Base-by-base conservation (phyloP, 2,113 vertebrate species). In the Neogale vison region DNA sequence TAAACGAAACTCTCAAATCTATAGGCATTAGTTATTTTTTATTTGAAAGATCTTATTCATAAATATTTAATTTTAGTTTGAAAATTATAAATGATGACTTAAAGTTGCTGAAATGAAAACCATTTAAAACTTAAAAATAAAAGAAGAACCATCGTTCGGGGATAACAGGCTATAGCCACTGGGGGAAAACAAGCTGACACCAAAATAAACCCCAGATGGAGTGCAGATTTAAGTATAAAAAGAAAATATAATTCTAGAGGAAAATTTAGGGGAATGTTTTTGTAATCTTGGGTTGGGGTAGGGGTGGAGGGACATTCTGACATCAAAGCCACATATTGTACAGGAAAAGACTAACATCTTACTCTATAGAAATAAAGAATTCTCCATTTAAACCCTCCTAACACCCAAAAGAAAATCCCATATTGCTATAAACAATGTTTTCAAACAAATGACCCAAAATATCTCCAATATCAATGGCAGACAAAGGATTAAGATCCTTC, bases 31-130 rank as follows among this genome's bases (percentile, higher is more conserved):
- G 59, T 47, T 89, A 67, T 52, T 97, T 89, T 97, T 95, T 90
- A 92, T 61, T 92, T 65, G 90, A 96, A 88, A 81, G 81, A 87
- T 80, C 59, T 36, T 90, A 95, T 85, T 88, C 77, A 93, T 80
- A 87, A 95, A 39, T 84, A 87, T 77, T 31, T 79, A 92, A 36
- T 57, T 59, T 90, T 74, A 92, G 50, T 95, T 65, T 93, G 61
- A 77, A 93, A 97, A 96, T 93, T 34, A 92, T 86, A 94, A 95
- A 71, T 26, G 26, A 80, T 69, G 50, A 87, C 67, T 83, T 95
- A 85, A 95, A 92, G 84, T 4, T 77, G n/a, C 69, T 85, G 36
- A 95, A 55, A 93, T 65, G 47, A 96, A 96, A 97, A n/a, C 34
- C 42, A 81, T 11, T 31, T 42, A 87, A 72, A 95, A 71, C 90